phyloP scores from a whole-genome alignment of 2,888 invertebrate genomes.

The Drosophila rubida region DNA sequence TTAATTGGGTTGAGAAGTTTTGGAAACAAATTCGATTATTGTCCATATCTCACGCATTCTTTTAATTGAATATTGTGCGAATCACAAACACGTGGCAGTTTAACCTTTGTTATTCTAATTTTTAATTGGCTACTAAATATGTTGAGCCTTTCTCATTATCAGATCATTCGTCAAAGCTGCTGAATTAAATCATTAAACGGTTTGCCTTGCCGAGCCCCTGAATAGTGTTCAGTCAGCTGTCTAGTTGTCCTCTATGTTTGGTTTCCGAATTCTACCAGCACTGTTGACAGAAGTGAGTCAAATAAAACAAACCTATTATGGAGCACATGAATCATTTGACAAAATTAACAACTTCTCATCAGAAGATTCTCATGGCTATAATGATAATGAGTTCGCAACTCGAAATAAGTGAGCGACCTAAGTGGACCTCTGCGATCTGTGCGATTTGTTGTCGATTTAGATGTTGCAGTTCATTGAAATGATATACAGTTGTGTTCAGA shows the following conservation, averaged over 20 bases:
- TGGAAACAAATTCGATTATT: too few relatives aligned
- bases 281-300: neutral
- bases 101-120: neutral
- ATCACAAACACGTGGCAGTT: neutral
- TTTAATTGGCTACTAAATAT: neutral
- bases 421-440: neutral
- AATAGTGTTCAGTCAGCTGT: neutral
- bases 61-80: too few relatives aligned
- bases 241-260: slow-evolving; percentile 10
- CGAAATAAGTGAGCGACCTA: neutral
- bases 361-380: slow-evolving; percentile 33
- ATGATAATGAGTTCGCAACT: slow-evolving; percentile 21
- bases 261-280: slow-evolving; percentile 5
- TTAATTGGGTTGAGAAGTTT: too few relatives aligned
- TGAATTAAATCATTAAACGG: slow-evolving; percentile 1
- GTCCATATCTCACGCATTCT: too few relatives aligned
- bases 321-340: slow-evolving; percentile 9
- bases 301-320: neutral
- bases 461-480: slow-evolving; percentile 66
- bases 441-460: slow-evolving; percentile 29
- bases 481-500: slow-evolving; percentile 20
- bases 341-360: slow-evolving; percentile 5
- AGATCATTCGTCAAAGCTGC: neutral
- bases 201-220: slow-evolving; percentile 7
- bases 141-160: neutral